phyloP scores from a whole-genome alignment of 2,888 invertebrate genomes.

The Temnothorax rugatulus region DNA sequence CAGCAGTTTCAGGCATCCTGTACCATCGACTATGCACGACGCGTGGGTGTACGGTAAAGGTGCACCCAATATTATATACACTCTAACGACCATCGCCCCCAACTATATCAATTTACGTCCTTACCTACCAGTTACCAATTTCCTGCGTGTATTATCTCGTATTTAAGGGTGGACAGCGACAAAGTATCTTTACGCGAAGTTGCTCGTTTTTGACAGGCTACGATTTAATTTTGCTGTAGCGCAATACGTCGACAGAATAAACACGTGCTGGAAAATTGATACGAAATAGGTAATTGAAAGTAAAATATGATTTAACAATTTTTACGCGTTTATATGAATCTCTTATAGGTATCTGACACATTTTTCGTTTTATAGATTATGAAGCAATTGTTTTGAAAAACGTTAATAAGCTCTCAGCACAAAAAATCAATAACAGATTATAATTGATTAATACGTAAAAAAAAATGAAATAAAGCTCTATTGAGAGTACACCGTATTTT shows the following conservation, averaged over 20 bases:
- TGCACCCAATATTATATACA: conserved; percentile 71
- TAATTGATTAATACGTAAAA: conserved; percentile 4
- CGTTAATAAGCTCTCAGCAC: not conserved
- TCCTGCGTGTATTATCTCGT: conserved; percentile 22
- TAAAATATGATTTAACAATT: not conserved
- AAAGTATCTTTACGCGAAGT: conserved; percentile 22
- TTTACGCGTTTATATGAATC: not conserved
- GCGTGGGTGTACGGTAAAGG: conserved; percentile 72
- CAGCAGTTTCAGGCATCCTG: conserved; percentile 56
- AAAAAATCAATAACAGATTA: not conserved
- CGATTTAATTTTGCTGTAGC: conserved; percentile 37
- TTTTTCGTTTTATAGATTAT: not conserved
- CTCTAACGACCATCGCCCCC: conserved; percentile 65
- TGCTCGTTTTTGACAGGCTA: conserved; percentile 2
- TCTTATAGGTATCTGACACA: not conserved
- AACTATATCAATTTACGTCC: conserved; percentile 72
- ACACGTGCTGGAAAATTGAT: not conserved
- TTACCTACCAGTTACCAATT: conserved; percentile 36
- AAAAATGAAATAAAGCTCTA: not conserved
- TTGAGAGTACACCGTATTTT: not conserved
- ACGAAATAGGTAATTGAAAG: not conserved
- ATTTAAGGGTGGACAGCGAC: conserved; percentile 36
- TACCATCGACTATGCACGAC: conserved; percentile 46
- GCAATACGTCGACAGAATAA: not conserved
- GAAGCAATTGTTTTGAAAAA: not conserved